Evolutionary conservation across 2,113 vertebrate species (phyloP).

Genomic region (Melanostigma gelatinosum): DNA sequence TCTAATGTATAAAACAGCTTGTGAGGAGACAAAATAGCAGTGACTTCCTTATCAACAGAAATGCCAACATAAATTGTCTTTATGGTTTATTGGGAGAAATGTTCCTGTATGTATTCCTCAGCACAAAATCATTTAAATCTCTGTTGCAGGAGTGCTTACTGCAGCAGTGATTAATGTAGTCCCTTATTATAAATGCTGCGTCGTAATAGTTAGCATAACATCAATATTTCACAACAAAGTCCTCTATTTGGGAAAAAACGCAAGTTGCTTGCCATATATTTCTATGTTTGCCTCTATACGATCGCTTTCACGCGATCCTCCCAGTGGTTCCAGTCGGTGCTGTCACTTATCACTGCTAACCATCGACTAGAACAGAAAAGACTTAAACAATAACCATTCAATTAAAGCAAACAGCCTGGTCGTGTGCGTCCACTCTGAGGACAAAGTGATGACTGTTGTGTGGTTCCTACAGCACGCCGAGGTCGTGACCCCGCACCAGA

Average conservation of each 20-base stretch:
- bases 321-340: background rate
- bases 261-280: background rate
- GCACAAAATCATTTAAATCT: background rate
- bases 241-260: too few relatives aligned
- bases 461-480: slow-evolving; percentile 53
- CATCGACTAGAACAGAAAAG: slow-evolving; percentile 9
- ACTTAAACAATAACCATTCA: slow-evolving; percentile 38
- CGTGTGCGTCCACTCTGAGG: slow-evolving; percentile 55
- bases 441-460: slow-evolving; percentile 64
- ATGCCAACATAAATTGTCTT: slow-evolving; percentile 36
- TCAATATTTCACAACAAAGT: background rate
- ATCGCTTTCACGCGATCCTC: background rate
- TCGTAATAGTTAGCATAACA: background rate
- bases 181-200: background rate
- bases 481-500: slow-evolving; percentile 57
- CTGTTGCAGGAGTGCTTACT: background rate
- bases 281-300: background rate
- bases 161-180: background rate
- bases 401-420: slow-evolving; percentile 51
- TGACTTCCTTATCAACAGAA: slow-evolving; percentile 46
- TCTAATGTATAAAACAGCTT: slow-evolving; percentile 25
- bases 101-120: slow-evolving; percentile 27
- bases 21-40: slow-evolving; percentile 30
- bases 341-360: slow-evolving; percentile 24
- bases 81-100: slow-evolving; percentile 38